Evolutionary conservation across 1,140 invertebrate species (phyloP), one percentile per base, ranked within the genome.

Genomic region (Saxidomus purpurata): DNA sequence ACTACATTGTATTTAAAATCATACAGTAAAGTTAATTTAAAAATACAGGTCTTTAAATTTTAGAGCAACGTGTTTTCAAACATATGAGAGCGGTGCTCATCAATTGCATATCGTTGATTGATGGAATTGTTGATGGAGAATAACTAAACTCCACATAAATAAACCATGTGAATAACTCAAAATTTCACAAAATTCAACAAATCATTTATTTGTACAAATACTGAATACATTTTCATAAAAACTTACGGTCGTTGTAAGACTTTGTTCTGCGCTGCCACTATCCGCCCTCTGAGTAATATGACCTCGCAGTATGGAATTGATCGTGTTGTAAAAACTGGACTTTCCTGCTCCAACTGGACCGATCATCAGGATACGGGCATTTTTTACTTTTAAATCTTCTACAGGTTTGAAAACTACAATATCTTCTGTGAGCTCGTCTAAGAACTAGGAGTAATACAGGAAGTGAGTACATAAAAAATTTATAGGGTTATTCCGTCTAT

Each of bases 251-350:
- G 87, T 91, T 28, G 91, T 92, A 25, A 92, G 55, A 69, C 92
- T 92, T n/a, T 90, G 80, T 43, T 87, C 87, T 17, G 86, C 63
- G 67, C 67, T 89, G 52, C 89, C 92, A 76, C 67, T 80, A 55
- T 49, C 69, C 11, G 89, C 91, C 40, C 87, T 83, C 63, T 69
- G 49, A 1, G 87, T 89, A 8, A 90, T 82, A 19, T 82, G 69
- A 34, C 89, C 90, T 52, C 89, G 81, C 47, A 90, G 91, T 59
- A 92, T 87, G 15, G 91, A 92, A 52, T 91, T 86, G 11, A 92
- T 88, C 36, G 87, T 91, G 63, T 92, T 92, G 69, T 90, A 91
- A 67, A 87, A 91, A 55, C 91, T 92, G 17, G 91, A 92, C 69
- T 92, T 92, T 25, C 90, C 91, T 8, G 91, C 90, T 25, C 90